phyloP scores from a whole-genome alignment of 2,113 vertebrate species.

The Boulengeromyrus knoepffleri region DNA sequence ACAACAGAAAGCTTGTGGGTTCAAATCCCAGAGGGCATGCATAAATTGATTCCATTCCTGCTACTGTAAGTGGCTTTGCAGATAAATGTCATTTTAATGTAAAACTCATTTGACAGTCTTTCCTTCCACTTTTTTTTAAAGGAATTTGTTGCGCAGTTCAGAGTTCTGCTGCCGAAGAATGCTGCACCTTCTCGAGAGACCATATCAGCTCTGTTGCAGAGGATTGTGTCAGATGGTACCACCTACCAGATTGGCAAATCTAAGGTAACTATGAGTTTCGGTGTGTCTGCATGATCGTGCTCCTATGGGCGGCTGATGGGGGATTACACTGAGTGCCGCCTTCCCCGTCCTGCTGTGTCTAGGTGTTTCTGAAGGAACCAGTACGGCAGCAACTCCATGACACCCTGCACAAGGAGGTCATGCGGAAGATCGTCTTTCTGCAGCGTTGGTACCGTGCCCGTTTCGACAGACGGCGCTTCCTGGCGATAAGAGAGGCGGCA shows the following conservation, averaged over 20 bases:
- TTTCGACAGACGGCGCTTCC: constrained; percentile 73
- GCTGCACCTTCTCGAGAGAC: constrained; percentile 64
- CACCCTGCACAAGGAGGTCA: constrained; percentile 84
- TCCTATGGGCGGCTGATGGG: not conserved
- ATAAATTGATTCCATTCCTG: not conserved
- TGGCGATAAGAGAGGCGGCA: constrained; percentile 66
- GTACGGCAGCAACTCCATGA: constrained; percentile 84
- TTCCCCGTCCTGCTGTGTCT: not conserved
- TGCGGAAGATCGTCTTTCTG: constrained; percentile 83
- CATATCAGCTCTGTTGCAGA: constrained; percentile 69
- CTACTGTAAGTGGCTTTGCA: not conserved
- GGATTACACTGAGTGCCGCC: not conserved
- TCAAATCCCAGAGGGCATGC: not conserved
- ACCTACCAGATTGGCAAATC: constrained; percentile 92
- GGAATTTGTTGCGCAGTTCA: constrained; percentile 90
- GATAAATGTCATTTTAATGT: not conserved
- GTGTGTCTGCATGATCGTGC: not conserved
- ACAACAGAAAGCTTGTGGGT: not conserved
- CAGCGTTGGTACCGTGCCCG: constrained; percentile 82
- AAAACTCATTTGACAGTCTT: not conserved
- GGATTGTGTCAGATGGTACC: constrained; percentile 68
- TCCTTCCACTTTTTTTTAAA: constrained; percentile 31
- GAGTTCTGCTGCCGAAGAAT: constrained; percentile 80
- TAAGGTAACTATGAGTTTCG: constrained; percentile 62
- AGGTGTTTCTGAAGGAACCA: constrained; percentile 95